Conservation (phyloP, 92 coral and sea anemone genomes). For the Epizoanthus scotinus region DNA sequence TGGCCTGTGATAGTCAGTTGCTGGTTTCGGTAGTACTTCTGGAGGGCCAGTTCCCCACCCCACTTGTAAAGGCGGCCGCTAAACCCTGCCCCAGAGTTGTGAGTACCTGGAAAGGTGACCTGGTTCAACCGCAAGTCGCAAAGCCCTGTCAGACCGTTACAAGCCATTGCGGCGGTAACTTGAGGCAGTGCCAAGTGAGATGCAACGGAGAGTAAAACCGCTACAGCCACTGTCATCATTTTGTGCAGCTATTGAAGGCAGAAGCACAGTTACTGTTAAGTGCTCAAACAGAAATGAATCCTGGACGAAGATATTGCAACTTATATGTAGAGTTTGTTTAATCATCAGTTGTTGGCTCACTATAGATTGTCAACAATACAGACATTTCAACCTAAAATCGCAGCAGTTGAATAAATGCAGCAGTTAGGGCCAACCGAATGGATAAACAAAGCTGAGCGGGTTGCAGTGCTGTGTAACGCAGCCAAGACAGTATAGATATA, state of each 20-base stretch:
- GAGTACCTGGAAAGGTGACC: conserved; percentile 65
- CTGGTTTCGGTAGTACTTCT: conserved; percentile 61
- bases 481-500: too few relatives aligned
- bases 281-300: background rate
- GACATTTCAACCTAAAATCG: background rate
- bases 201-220: background rate
- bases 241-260: background rate
- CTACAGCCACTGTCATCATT: background rate
- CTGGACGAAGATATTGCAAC: background rate
- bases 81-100: conserved; percentile 69
- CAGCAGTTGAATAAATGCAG: background rate
- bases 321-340: background rate
- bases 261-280: background rate
- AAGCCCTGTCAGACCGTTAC: conserved; percentile 59
- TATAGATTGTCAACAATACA: background rate
- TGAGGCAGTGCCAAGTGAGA: background rate
- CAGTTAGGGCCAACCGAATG: too few relatives aligned
- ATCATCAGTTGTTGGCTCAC: too few relatives aligned
- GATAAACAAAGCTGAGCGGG: too few relatives aligned
- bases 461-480: too few relatives aligned
- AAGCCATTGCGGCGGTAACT: conserved; percentile 4
- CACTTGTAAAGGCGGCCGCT: conserved; percentile 56
- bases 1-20: conserved; percentile 50
- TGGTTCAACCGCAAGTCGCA: conserved; percentile 53
- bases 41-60: conserved; percentile 34